Base-by-base conservation (phyloP, 2,113 vertebrate species). In the Gorsachius goisagi region DNA sequence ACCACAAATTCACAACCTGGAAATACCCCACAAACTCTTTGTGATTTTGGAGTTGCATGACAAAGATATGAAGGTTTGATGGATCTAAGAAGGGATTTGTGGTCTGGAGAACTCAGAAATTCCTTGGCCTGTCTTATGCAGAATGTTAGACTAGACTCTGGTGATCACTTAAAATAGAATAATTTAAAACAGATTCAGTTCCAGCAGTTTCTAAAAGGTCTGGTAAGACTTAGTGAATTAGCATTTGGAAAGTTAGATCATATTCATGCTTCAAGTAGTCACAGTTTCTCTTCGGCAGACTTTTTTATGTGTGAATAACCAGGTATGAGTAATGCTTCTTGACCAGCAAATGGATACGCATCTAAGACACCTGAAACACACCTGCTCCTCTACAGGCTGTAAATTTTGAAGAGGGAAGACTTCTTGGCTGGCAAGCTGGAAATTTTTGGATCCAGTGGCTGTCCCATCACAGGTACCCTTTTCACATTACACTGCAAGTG, bases 101-200 rank as follows among this genome's bases (percentile, higher is more conserved):
- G 94, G 94, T 92, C 92, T 97, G 93, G 91, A 96, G 77, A 91
- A 92, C 77, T 68, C 66, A 68, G 32, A 94, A 95, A 92, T 96
- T 95, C 89, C 62, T 97, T 95, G 95, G 86, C 69, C 89, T 91
- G 69, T 79, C 77, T 87, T 58, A 85, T 53, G 49, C 80, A 94
- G 80, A 95, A 93, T 52, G 52, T 91, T 84, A 97, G 73, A 87
- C 80, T 90, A 94, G 90, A 90, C 83, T 74, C 85, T 87, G 45
- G 44, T 89, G 95, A 93, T 96, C 73, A 76, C 95, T 97, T 92
- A 97, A 96, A 96, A 95, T 89, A 89, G 89, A 87, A 89, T 93
- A 92, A 94, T 95, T 92, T 92, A 92, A 96, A 95, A 78, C 90
- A 97, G 88, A 87, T 96, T 79, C 77, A 30, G 49, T 97, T 95